These are phyloP conservation scores for Venusia cambrica DNA, from an alignment of 2,888 invertebrate genomes.

Conservation along the genomic window DNA sequence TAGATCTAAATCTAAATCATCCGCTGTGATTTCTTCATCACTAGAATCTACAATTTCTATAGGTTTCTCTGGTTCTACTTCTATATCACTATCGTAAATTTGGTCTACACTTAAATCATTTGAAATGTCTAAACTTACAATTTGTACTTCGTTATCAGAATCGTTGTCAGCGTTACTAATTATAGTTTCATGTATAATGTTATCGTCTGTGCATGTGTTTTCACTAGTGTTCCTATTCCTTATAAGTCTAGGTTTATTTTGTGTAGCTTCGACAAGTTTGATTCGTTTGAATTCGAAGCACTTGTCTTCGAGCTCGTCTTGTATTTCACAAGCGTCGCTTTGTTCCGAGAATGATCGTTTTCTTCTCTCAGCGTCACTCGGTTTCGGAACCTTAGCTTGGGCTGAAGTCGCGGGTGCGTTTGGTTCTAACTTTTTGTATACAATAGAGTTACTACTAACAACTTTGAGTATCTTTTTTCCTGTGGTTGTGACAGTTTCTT, in stretches of 20 bases:
- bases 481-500: constrained; percentile 61
- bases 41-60: constrained; percentile 65
- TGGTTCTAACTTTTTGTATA: constrained; percentile 65
- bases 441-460: constrained; percentile 68
- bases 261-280: constrained; percentile 50
- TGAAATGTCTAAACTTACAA: constrained; percentile 53
- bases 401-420: constrained; percentile 37
- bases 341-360: constrained; percentile 66
- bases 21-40: constrained; percentile 50
- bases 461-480: constrained; percentile 73
- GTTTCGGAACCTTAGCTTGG: constrained; percentile 43
- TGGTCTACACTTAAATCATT: constrained; percentile 45
- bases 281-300: constrained; percentile 68
- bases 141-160: constrained; percentile 68
- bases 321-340: constrained; percentile 58
- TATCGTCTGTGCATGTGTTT: constrained; percentile 36
- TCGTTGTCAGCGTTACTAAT: constrained; percentile 51
- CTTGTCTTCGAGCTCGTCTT: constrained; percentile 63
- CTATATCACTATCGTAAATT: constrained; percentile 54
- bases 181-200: constrained; percentile 31
- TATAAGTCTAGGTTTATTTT: constrained; percentile 57
- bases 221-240: constrained; percentile 52
- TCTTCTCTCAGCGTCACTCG: constrained; percentile 45
- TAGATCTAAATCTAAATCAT: constrained; percentile 53
- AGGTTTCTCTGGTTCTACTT: constrained; percentile 49